Evolutionary conservation across 2,888 invertebrate genomes (phyloP).

Genomic region (Vesta saturnalis): DNA sequence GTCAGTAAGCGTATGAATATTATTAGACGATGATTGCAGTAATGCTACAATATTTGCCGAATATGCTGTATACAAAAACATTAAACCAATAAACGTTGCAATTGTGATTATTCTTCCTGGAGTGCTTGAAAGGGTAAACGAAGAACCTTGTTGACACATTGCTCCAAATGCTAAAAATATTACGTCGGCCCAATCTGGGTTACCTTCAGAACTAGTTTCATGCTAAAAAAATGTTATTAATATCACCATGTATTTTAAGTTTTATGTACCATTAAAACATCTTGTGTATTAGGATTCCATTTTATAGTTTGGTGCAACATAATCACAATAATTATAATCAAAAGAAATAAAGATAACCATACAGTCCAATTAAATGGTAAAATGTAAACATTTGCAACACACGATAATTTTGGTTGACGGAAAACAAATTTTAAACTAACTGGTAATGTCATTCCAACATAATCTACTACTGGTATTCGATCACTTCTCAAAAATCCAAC

Average conservation of each 20-base stretch:
- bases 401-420: slow-evolving; percentile 75
- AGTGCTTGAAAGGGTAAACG: slow-evolving; percentile 62
- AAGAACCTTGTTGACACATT: slow-evolving; percentile 69
- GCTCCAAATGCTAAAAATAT: slow-evolving; percentile 68
- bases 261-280: too few species aligned
- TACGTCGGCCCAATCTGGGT: slow-evolving; percentile 63
- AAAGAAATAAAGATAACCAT: slow-evolving; percentile 68
- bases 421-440: slow-evolving; percentile 77
- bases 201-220: neutral
- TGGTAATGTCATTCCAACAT: slow-evolving; percentile 73
- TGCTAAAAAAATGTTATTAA: slow-evolving; percentile 6
- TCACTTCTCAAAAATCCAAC: slow-evolving; percentile 72
- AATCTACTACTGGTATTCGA: slow-evolving; percentile 71
- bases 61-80: slow-evolving; percentile 80
- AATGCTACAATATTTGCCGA: slow-evolving; percentile 81
- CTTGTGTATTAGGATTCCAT: slow-evolving; percentile 59
- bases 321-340: slow-evolving; percentile 63
- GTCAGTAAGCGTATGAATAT: slow-evolving; percentile 72
- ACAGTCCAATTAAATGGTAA: slow-evolving; percentile 73
- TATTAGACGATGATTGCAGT: slow-evolving; percentile 76
- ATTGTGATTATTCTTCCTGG: slow-evolving; percentile 70
- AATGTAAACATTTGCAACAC: slow-evolving; percentile 75
- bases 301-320: slow-evolving; percentile 58
- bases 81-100: slow-evolving; percentile 69
- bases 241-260: neutral